Evolutionary conservation across 2,113 vertebrate genomes (phyloP), one percentile per base, ranked within the genome.

Genomic region (Campylomormyrus tamandua): DNA sequence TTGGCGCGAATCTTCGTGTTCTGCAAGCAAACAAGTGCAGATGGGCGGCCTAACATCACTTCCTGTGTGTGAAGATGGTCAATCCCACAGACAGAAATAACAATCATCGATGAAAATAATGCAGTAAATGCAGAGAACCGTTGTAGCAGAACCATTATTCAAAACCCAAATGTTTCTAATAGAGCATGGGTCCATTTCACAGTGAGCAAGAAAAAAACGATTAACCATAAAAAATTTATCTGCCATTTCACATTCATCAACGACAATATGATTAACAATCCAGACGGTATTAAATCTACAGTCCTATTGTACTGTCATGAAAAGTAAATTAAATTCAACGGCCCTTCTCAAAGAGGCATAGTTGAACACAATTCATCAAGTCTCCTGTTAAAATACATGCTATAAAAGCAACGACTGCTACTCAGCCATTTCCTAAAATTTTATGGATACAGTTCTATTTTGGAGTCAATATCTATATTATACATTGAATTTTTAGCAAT

Each of bases 1-100:
- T 99, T 99, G 11, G 98, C 98, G 1, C 97, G 97, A 88, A 99
- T 98, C 94, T 98, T 99, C 11, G 98, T 98, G 94, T 99, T 99
- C 98, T 99, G 91, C 0, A 88, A 86, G 89, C 24, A 85, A 66
- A 42, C 89, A 56, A 52, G 5, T 3, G 56, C 19, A 8, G 50
- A 52, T 3, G 15, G 21, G n/a, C 19, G 10, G 31, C 49, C 42
- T 35, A 7, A 74, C 56, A 89, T 19, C 74, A 42, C 74, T 39
- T 80, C 31, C 74, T 80, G 74, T 19, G 31, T 19, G 17, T 42
- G 35, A 80, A 39, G 31, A 42, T 17, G 31, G 15, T 13, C 35
- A 7, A 42, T 39, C 35, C 35, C 74, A 77, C 31, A 39, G 13
- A 19, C 35, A 35, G 35, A 0, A 80, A 74, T 35, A 80, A 74